These are phyloP conservation scores for Druon quercuslanigerum DNA, from an alignment of 1,140 invertebrate genomes.

Conservation along the genomic window DNA sequence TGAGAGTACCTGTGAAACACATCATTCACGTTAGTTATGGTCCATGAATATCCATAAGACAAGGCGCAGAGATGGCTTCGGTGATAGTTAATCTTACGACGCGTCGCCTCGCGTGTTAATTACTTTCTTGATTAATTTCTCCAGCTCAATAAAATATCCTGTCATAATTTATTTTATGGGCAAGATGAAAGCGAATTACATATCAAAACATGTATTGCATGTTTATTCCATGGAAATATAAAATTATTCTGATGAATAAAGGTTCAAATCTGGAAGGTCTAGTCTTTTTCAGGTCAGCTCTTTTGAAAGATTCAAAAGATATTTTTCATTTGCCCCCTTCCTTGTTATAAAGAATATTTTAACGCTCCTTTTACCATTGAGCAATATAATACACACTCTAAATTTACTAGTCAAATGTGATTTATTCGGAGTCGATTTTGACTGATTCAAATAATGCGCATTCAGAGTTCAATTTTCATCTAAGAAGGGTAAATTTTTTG, in stretches of 20 bases:
- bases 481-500: too few relatives aligned
- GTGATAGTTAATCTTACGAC: slow-evolving; percentile 38
- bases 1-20: neutral
- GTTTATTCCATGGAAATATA: neutral
- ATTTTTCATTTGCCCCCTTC: too few relatives aligned
- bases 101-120: slow-evolving; percentile 41
- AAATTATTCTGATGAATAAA: neutral
- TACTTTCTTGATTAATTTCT: slow-evolving; percentile 34
- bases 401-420: too few relatives aligned
- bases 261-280: too few relatives aligned
- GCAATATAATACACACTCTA: too few relatives aligned
- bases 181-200: neutral
- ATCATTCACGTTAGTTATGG: slow-evolving; percentile 18
- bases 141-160: neutral
- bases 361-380: too few relatives aligned
- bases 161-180: neutral
- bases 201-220: neutral
- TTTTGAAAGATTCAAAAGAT: too few relatives aligned
- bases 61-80: slow-evolving; percentile 36
- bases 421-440: too few relatives aligned
- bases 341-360: too few relatives aligned
- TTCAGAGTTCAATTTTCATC: too few relatives aligned
- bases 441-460: too few relatives aligned
- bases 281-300: too few relatives aligned
- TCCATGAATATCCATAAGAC: slow-evolving; percentile 39